These are phyloP conservation scores for Amblyjoppa proteus DNA, from an alignment of 2,888 invertebrate genomes.

Conservation along the genomic window DNA sequence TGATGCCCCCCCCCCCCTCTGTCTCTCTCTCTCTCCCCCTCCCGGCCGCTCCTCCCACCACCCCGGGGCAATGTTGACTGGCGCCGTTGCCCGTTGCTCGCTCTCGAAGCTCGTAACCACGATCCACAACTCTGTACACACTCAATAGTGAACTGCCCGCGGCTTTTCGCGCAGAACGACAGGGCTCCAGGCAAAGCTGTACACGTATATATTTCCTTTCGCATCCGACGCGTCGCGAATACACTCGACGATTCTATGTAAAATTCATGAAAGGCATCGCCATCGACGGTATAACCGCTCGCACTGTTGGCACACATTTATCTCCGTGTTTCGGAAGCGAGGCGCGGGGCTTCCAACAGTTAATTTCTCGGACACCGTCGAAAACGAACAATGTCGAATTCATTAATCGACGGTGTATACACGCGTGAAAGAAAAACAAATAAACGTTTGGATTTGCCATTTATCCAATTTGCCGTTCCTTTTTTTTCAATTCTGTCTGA, in stretches of 20 bases:
- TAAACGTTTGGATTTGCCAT: neutral
- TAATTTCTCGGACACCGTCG: no score
- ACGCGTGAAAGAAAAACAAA: no score
- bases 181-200: neutral
- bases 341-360: no score
- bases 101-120: slow-evolving; percentile 15
- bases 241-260: neutral
- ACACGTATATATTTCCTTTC: slow-evolving; percentile 12
- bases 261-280: no score
- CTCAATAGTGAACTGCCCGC: slow-evolving; percentile 25
- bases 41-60: slow-evolving; percentile 22
- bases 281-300: no score
- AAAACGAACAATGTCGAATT: no score
- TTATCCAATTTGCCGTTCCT: neutral
- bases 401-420: no score
- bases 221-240: slow-evolving; percentile 19
- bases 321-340: no score
- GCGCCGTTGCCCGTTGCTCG: slow-evolving; percentile 31
- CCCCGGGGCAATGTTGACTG: slow-evolving; percentile 45
- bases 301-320: no score
- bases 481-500: no score
- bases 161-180: slow-evolving; percentile 8
- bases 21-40: neutral
- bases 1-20: slow-evolving; percentile 50
- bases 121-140: slow-evolving; percentile 3